Percentiles rank a stretch among this genome's conserved stretches.
Evolutionary conservation across 2,888 invertebrate genomes (phyloP).

Genomic region (Acronicta leporina): DNA sequence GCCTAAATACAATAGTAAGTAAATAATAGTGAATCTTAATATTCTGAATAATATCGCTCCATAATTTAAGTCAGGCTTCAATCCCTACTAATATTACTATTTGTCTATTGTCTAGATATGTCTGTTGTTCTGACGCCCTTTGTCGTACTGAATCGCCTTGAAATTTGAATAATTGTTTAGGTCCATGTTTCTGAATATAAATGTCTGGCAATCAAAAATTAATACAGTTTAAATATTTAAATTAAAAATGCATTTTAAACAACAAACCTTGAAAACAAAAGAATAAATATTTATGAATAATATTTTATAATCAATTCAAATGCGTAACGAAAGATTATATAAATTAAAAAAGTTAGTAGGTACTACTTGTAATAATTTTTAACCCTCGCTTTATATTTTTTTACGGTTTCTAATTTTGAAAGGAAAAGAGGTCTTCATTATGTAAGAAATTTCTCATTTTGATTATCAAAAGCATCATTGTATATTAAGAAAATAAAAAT

Average conservation of each 20-base stretch:
- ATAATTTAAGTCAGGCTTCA: conserved; percentile 11
- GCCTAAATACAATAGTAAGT: not conserved
- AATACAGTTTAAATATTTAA: too few relatives aligned
- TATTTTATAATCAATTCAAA: conserved; percentile 19
- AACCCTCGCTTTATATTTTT: conserved; percentile 1
- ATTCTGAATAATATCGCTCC: not conserved
- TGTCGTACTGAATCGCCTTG: conserved; percentile 17
- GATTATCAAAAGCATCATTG: too few relatives aligned
- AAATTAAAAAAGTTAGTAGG: conserved; percentile 30
- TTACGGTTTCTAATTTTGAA: not conserved
- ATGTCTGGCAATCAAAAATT: not conserved
- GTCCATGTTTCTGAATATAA: not conserved
- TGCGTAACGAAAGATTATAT: conserved; percentile 14
- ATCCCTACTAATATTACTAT: conserved; percentile 3
- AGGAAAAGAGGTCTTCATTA: not conserved
- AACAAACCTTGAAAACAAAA: too few relatives aligned
- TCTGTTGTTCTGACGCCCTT: conserved; percentile 24
- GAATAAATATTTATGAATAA: too few relatives aligned
- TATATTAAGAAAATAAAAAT: not conserved
- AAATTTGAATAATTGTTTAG: not conserved
- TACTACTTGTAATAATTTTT: conserved; percentile 20
- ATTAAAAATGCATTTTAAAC: too few relatives aligned
- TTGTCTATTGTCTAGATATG: conserved; percentile 20
- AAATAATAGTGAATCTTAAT: not conserved
- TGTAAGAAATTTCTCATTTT: too few relatives aligned